A percentile compares a stretch with the other conserved stretches of the same genome.
phyloP scores from a whole-genome alignment of 2,888 invertebrate species.

The Sinopyrophorus schimmeli region DNA sequence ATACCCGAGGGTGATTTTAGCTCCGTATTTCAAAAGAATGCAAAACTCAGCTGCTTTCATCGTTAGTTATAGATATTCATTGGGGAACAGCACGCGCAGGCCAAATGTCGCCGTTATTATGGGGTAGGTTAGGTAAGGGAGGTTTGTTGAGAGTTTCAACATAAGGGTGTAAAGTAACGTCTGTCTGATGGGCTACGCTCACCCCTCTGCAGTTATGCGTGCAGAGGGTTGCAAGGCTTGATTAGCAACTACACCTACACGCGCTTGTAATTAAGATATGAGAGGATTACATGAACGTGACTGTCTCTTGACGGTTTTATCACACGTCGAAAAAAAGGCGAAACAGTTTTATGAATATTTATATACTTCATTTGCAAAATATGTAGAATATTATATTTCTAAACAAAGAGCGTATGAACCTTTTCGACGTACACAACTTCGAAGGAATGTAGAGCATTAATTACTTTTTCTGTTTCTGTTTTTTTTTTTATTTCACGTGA shows the following conservation, averaged over 20 bases:
- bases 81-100: conserved; percentile 41
- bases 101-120: conserved; percentile 45
- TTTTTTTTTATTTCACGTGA: neutral
- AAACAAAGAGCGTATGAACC: neutral
- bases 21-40: conserved; percentile 18
- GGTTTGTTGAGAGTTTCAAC: conserved; percentile 18
- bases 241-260: conserved; percentile 30
- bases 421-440: neutral
- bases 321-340: conserved; percentile 11
- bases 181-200: conserved; percentile 23
- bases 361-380: conserved; percentile 13
- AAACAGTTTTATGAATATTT: conserved; percentile 16
- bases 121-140: conserved; percentile 41
- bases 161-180: conserved; percentile 25
- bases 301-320: conserved; percentile 12
- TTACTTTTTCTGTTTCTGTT: neutral
- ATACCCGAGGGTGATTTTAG: conserved; percentile 15
- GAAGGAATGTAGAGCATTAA: neutral
- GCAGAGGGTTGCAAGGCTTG: conserved; percentile 21
- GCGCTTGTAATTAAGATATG: conserved; percentile 29
- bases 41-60: conserved; percentile 38
- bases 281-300: conserved; percentile 27
- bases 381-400: conserved; percentile 4
- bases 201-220: conserved; percentile 21
- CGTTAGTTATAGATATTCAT: conserved; percentile 38